Evolutionary conservation across 2,113 vertebrate genomes (phyloP), one percentile per base, ranked within the genome.

Genomic region (Pristiophorus japonicus): DNA sequence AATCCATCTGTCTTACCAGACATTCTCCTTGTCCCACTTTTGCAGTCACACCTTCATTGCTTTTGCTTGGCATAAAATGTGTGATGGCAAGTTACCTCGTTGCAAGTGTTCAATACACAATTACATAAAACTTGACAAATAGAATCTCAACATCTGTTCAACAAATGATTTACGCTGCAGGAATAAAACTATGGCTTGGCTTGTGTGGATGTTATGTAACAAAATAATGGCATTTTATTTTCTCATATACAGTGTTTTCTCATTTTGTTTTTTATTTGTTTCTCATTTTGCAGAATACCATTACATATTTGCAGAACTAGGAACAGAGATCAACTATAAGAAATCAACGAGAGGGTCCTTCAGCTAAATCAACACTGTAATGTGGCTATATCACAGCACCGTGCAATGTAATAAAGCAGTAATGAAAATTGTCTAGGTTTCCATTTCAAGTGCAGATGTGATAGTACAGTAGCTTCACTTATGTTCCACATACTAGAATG

Each of bases 191-290:
- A 94, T 94, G 42, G 10, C 42, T 94, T 94, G 6, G 42, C 42
- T 94, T 94, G 38, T 88, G 85, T 88, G 51, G 27, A 24, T 88
- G 85, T 55, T 30, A 88, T 30, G 47, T 30, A 30, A 47, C 65
- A 92, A 67, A 38, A 67, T 94, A 62, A 94, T 45, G 42, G 10
- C 42, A 45, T 45, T 47, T 45, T 94, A 30, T 94, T 24, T 42
- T 63, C 18, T 63, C 62, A 65, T 22, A 63, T 92, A 8, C 34
- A 38, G n/a, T 22, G 42, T 81, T 42, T 81, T 81, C 75, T 81
- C 75, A 42, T 81, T 51, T 81, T 42, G 75, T 42, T 81, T 81
- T 81, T 38, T 81, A 65, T 92, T 92, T 90, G 87, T 55, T 90
- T 34, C 51, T 34, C 30, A 90, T 34, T 62, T 90, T 92, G 59